A percentile compares a stretch with the other conserved stretches of the same genome.
Conservation (phyloP, 1,140 invertebrate genomes). For the Schlechtendalia chinensis region DNA sequence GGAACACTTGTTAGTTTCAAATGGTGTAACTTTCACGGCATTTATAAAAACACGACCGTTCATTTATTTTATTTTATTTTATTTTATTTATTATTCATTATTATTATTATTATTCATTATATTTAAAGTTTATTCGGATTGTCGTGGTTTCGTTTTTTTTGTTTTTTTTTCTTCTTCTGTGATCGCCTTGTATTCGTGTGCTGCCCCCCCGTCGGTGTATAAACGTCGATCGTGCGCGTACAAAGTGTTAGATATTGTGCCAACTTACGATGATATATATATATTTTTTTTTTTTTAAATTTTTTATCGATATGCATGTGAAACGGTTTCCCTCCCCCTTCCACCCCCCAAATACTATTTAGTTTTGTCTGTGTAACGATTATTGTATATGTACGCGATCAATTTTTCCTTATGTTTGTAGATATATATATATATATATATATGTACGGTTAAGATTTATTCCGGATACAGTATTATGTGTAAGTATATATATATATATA, state of each 20-base stretch:
- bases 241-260: conserved; percentile 36
- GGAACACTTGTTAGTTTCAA: conserved; percentile 39
- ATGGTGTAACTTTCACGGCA: conserved; percentile 28
- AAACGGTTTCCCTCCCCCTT: conserved; percentile 18
- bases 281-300: too few relatives aligned
- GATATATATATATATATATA: too few relatives aligned
- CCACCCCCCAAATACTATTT: conserved; percentile 18
- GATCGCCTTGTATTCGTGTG: too few relatives aligned
- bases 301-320: not conserved
- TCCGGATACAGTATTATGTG: conserved; percentile 45
- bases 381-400: not conserved
- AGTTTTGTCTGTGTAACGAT: conserved; percentile 31
- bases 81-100: too few relatives aligned
- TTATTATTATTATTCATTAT: too few relatives aligned
- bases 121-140: conserved; percentile 41
- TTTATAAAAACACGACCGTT: conserved; percentile 20
- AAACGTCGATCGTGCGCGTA: too few relatives aligned
- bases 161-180: conserved; percentile 33
- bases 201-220: too few relatives aligned
- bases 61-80: too few relatives aligned
- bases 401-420: conserved; percentile 34
- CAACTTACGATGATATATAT: conserved; percentile 13
- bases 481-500: not conserved
- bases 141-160: not conserved
- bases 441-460: conserved; percentile 37